Base-by-base conservation (phyloP, 1,140 invertebrate genomes). In the Thaumatotibia leucotreta region DNA sequence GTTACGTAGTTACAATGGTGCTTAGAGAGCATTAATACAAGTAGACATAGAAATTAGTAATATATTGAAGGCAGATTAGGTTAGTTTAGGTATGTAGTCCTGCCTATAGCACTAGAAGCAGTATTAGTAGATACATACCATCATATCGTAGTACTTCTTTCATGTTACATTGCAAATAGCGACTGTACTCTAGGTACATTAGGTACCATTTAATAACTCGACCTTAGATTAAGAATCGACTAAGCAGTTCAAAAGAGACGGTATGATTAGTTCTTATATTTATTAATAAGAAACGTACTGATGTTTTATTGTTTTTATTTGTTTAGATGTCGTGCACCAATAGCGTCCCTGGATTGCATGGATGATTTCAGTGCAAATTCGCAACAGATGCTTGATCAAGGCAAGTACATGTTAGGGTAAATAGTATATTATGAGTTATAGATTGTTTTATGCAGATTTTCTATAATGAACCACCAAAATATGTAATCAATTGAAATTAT, bases 321-420 rank as follows among this genome's bases (percentile, higher is more conserved):
- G 33, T 50, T 52, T 74, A 97, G 96, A 93, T 97, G 96, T 93
- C 94, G 96, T 82, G 96, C 96, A 77, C 96, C 96, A 72, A 97
- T 97, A 91, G 96, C 96, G 68, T 97, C 96, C 83, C 92, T 97
- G 77, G 96, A 97, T 93, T 97, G 96, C 91, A 97, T 97, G 96
- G 96, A 97, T 93, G 96, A 97, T 92, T 96, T 97, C 92, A 96
- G 95, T 91, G 95, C 91, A 6, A 91, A 91, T 67, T 92, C 91
- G 2, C 91, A 91, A 70, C 91, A 92, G 66, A 91, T 91, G 88
- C 71, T 91, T 66, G 89, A 92, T 81, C 91, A 91, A 90, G 89
- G 89, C 89, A 82, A 70, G 79, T 75, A 10, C 61, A 22, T 33
- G n/a, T n/a, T n/a, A n/a, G n/a, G n/a, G n/a, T n/a, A n/a, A n/a